Base-by-base conservation (phyloP, 2,797 vertebrate species). In the Spinus olivaceus region DNA sequence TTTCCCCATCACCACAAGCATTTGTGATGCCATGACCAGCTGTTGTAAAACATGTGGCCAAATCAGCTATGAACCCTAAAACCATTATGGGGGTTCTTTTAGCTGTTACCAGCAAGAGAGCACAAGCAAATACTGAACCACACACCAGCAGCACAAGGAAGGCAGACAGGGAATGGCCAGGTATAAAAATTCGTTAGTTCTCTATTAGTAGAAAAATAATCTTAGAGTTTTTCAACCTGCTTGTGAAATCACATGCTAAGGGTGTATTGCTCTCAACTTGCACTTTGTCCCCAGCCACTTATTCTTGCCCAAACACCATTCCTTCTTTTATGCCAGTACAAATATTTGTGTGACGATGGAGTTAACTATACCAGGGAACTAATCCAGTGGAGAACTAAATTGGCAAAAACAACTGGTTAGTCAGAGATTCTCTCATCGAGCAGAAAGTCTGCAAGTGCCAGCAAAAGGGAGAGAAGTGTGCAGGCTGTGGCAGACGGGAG, bases 361-460 rank as follows among this genome's bases (percentile, higher is more conserved):
- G 83, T 91, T 88, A 86, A 79, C 88, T 27, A 18, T 28, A 79
- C 35, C 54, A 79, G 73, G 61, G 93, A 94, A 66, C 9, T 6
- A 32, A 86, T 73, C 63, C 85, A 81, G 51, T 10, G 14, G 39
- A 92, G 83, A 88, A 86, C 14, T 74, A 47, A 73, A 78, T 30
- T 88, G 88, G 88, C 96, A 95, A 95, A 96, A 96, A 63, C 89
- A 96, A 91, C 88, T 76, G 73, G 93, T 92, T 94, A 94, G 93
- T 88, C 85, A 88, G 86, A 91, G 56, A 71, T n/a, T 60, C 56
- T 77, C 91, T 78, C 91, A 67, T 76, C 64, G 27, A 81, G 65
- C 72, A 94, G 50, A 83, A 94, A 86, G 81, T 15, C 67, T 35
- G 79, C 41, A 28, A 64, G 80, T 83, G 90, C 85, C 91, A 95